Conservation (phyloP, 2,888 invertebrate genomes). For the Digitonthophagus gazella region DNA sequence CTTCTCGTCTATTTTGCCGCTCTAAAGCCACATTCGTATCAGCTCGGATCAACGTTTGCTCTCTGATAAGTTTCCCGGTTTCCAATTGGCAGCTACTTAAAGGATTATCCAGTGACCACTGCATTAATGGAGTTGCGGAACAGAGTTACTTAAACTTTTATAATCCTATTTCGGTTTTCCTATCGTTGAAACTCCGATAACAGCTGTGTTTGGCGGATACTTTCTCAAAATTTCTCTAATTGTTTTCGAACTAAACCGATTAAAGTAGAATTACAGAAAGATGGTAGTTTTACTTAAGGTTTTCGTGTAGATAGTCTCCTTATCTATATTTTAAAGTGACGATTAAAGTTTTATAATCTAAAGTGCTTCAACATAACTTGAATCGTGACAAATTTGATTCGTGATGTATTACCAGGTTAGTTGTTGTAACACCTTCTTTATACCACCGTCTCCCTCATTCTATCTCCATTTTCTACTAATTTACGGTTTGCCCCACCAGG, state of each 20-base stretch:
- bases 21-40: neutral
- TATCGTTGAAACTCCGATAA: slow-evolving; percentile 17
- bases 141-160: slow-evolving; percentile 29
- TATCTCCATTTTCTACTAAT: neutral
- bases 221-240: neutral
- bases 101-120: slow-evolving; percentile 35
- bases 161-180: slow-evolving; percentile 27
- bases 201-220: slow-evolving; percentile 19
- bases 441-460: neutral
- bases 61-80: slow-evolving; percentile 23
- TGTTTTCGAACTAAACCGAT: neutral
- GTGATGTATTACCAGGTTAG: neutral
- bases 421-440: neutral
- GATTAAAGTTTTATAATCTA: no score
- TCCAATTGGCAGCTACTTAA: slow-evolving; percentile 36
- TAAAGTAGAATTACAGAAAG: neutral
- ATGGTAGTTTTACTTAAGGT: neutral
- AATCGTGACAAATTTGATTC: no score
- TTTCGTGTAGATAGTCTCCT: no score
- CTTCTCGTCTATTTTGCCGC: neutral
- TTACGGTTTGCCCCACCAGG: neutral
- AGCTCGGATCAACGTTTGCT: neutral
- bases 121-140: slow-evolving; percentile 28
- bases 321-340: no score
- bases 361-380: no score